phyloP scores from a whole-genome alignment of 2,113 vertebrate species.

The Hypomesus transpacificus region DNA sequence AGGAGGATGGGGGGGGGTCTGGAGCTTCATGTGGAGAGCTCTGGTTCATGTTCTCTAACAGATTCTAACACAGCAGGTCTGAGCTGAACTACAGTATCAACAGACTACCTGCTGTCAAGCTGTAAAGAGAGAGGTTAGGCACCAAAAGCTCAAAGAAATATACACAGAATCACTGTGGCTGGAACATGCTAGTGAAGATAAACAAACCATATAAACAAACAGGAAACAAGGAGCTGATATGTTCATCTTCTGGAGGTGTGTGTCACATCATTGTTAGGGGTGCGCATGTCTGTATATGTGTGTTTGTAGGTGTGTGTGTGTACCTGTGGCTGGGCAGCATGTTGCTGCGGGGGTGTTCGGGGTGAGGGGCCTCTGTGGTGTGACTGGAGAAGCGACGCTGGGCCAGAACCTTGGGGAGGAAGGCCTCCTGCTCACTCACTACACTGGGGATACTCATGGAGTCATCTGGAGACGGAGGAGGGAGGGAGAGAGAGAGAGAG shows the following conservation, averaged over 20 bases:
- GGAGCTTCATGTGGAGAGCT: slow-evolving; percentile 3
- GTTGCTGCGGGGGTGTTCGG: slow-evolving; percentile 76
- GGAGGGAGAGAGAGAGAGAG: not conserved
- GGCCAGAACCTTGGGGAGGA: slow-evolving; percentile 83
- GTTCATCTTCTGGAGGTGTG: not conserved
- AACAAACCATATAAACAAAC: too few relatives aligned
- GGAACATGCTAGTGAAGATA: slow-evolving; percentile 14
- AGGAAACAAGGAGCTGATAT: too few relatives aligned
- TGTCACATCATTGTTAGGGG: not conserved
- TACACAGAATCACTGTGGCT: slow-evolving; percentile 50
- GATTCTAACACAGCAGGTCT: slow-evolving; percentile 12
- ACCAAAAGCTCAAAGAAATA: slow-evolving; percentile 48
- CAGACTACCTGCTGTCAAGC: slow-evolving; percentile 18
- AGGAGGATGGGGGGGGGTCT: slow-evolving; percentile 6
- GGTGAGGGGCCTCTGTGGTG: slow-evolving; percentile 83
- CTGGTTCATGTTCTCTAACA: not conserved
- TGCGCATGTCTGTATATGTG: not conserved
- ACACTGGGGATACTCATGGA: slow-evolving; percentile 97
- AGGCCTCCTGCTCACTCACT: slow-evolving; percentile 97
- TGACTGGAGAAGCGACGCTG: slow-evolving; percentile 96
- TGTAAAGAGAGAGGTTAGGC: slow-evolving; percentile 21
- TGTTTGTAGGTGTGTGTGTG: slow-evolving; percentile 18
- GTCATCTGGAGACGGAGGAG: slow-evolving; percentile 75
- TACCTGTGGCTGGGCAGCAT: slow-evolving; percentile 99
- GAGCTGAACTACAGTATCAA: not conserved